These are phyloP conservation scores for Poeciliopsis turrubarensis DNA, from an alignment of 2,113 vertebrate species.

Conservation along the genomic window DNA sequence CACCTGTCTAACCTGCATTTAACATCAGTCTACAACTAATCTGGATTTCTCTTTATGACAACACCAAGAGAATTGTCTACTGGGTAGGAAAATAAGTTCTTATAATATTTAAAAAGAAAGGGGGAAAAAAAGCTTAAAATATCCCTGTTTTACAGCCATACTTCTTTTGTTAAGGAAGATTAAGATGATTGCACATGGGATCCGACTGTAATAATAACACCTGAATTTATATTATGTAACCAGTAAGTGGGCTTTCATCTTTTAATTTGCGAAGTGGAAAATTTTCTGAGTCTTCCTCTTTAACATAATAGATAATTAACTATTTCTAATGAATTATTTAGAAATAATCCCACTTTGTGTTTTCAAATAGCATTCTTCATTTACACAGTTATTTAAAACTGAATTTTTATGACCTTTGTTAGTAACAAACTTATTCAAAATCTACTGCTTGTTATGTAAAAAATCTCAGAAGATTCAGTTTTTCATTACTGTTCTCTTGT, in stretches of 20 bases:
- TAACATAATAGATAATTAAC: too few species aligned
- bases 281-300: too few species aligned
- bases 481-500: constrained; percentile 28
- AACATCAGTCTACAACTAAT: not conserved
- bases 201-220: not conserved
- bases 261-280: not conserved
- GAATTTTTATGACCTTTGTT: not conserved
- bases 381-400: not conserved
- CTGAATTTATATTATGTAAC: not conserved
- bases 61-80: too few species aligned
- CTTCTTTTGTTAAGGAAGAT: too few species aligned
- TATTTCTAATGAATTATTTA: too few species aligned
- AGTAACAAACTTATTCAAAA: not conserved
- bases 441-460: not conserved
- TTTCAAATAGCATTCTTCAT: too few species aligned
- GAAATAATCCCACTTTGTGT: too few species aligned
- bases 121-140: too few species aligned
- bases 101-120: too few species aligned
- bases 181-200: not conserved
- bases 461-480: constrained; percentile 16
- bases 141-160: too few species aligned
- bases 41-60: not conserved
- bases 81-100: too few species aligned
- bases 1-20: not conserved
- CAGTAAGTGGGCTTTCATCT: not conserved